Conservation (phyloP, 2,113 vertebrate genomes). For the Blennius ocellaris region DNA sequence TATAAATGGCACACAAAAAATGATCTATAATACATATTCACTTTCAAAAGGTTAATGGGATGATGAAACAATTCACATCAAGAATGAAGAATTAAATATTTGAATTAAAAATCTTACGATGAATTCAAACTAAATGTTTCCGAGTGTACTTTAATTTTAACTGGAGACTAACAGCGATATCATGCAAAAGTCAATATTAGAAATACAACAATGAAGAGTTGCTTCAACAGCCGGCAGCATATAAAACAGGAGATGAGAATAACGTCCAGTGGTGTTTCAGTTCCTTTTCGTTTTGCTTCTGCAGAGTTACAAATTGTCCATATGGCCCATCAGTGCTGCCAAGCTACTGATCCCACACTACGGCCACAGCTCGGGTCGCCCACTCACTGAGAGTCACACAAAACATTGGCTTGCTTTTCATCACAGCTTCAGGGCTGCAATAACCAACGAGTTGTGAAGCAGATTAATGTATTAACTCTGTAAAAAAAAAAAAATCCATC, state of each 20-base stretch:
- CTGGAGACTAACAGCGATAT: neutral
- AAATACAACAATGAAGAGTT: neutral
- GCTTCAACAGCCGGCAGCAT: neutral
- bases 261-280: neutral
- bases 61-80: no score
- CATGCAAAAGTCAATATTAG: neutral
- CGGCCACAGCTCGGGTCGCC: constrained; percentile 37
- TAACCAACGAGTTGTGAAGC: no score
- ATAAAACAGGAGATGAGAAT: neutral
- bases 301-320: constrained; percentile 44
- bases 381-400: constrained; percentile 2
- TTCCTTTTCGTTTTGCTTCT: neutral
- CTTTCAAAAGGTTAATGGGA: no score
- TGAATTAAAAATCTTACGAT: no score
- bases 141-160: no score
- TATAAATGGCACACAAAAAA: no score
- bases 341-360: constrained; percentile 41
- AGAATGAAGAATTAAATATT: no score
- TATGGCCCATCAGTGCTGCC: constrained; percentile 50
- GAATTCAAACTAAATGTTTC: no score
- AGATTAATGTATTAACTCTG: neutral
- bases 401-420: no score
- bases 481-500: no score
- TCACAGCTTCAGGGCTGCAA: constrained; percentile 14
- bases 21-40: no score